A percentile compares a stretch with the other conserved stretches of the same genome.
phyloP scores from a whole-genome alignment of 1,140 invertebrate species.

The Bombus superbus region DNA sequence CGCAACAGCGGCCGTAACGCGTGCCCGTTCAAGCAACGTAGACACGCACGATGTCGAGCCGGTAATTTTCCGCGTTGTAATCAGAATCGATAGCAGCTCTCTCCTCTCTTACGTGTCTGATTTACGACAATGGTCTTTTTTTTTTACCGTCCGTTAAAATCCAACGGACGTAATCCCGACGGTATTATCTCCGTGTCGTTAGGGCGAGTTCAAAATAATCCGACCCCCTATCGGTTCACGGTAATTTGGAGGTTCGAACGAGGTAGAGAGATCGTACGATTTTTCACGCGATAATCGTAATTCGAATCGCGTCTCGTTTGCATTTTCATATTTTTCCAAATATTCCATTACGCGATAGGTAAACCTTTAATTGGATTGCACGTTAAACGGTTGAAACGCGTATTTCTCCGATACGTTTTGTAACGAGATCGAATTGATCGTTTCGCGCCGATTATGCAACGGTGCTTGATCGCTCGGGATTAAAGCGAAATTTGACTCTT shows the following conservation, averaged over 20 bases:
- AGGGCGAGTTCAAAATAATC: not conserved
- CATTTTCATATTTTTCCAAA: not conserved
- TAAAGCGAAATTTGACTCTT: not conserved
- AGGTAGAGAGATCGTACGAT: not conserved
- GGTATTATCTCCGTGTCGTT: not conserved
- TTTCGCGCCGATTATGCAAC: not conserved
- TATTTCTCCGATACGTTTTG: not conserved
- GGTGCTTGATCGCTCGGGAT: not conserved
- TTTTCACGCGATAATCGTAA: not conserved
- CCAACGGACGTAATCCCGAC: not conserved
- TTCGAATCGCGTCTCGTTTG: not conserved
- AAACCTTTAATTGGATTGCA: not conserved
- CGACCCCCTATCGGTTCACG: not conserved
- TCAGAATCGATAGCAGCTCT: constrained; percentile 24
- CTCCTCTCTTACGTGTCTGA: not conserved
- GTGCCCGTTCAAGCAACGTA: constrained; percentile 12
- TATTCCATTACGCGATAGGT: not conserved
- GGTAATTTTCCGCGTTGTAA: constrained; percentile 32
- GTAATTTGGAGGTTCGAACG: not conserved
- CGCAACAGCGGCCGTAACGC: constrained; percentile 35
- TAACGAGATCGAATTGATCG: not conserved
- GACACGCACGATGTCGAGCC: constrained; percentile 22
- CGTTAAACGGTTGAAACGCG: not conserved
- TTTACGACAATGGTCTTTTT: not conserved
- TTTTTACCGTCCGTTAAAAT: not conserved